These are phyloP conservation scores for Pinctada fucata DNA, from an alignment of 2,888 invertebrate genomes.

Conservation along the genomic window DNA sequence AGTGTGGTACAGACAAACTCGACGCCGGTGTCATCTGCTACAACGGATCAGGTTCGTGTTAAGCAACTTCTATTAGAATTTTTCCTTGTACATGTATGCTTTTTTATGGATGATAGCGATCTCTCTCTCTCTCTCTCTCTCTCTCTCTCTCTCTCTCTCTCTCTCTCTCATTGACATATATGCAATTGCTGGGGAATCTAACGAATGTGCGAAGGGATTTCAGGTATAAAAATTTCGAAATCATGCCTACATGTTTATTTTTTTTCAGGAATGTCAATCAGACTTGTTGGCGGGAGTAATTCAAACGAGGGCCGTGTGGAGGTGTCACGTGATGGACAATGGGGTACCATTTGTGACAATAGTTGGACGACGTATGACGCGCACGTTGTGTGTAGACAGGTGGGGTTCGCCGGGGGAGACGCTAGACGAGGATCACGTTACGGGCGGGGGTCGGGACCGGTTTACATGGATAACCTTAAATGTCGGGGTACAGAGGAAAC, in stretches of 20 bases:
- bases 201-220: no score
- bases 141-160: no score
- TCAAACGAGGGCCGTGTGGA: conserved; percentile 50
- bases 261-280: conserved; percentile 19
- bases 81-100: not conserved
- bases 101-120: no score
- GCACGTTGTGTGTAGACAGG: conserved; percentile 51
- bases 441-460: conserved; percentile 45
- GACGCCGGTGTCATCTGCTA: conserved; percentile 38
- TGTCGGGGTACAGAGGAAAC: conserved; percentile 77
- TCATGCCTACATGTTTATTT: no score
- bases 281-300: conserved; percentile 36
- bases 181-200: no score
- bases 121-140: no score
- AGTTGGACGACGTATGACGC: conserved; percentile 49
- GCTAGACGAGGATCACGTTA: conserved; percentile 18
- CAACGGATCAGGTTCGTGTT: conserved; percentile 27
- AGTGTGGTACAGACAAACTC: conserved; percentile 18
- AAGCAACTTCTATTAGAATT: conserved; percentile 29
- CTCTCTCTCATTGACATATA: no score
- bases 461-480: conserved; percentile 66
- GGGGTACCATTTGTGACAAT: conserved; percentile 57
- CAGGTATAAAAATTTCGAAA: no score
- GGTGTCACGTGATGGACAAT: conserved; percentile 49
- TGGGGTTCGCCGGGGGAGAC: conserved; percentile 52